Evolutionary conservation across 2,888 invertebrate genomes (phyloP).

Genomic region (Chrysomela aeneicollis): DNA sequence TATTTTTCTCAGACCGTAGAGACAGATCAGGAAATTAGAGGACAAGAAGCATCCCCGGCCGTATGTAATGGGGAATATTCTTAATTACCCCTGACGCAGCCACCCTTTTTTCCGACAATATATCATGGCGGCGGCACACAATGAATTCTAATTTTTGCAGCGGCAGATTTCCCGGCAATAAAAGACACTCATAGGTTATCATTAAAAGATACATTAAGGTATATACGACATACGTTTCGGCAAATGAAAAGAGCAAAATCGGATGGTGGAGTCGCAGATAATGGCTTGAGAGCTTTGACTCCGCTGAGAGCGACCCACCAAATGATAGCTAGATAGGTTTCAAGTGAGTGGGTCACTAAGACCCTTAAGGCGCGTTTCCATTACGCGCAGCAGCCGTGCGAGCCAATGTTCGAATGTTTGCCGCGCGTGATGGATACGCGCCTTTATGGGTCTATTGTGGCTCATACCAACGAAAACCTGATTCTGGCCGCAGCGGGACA

Average conservation of each 20-base stretch:
- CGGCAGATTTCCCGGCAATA: constrained; percentile 30
- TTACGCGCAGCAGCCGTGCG: too few relatives aligned
- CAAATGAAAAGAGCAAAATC: constrained; percentile 2
- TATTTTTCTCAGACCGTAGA: too few relatives aligned
- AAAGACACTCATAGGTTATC: constrained; percentile 34
- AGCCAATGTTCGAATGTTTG: too few relatives aligned
- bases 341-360: too few relatives aligned
- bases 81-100: constrained; percentile 32
- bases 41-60: not conserved
- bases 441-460: too few relatives aligned
- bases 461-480: too few relatives aligned
- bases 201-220: constrained; percentile 31
- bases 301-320: too few relatives aligned
- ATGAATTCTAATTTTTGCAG: constrained; percentile 37
- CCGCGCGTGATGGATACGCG: too few relatives aligned
- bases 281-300: too few relatives aligned
- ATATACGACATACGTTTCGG: not conserved
- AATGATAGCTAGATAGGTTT: too few relatives aligned
- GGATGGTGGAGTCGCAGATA: not conserved
- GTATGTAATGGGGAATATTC: constrained; percentile 24
- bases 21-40: not conserved
- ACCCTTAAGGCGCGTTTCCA: too few relatives aligned
- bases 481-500: too few relatives aligned
- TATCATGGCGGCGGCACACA: constrained; percentile 29
- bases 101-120: constrained; percentile 27